These are phyloP conservation scores for Chionis minor DNA, from an alignment of 2,113 vertebrate genomes.

Conservation along the genomic window DNA sequence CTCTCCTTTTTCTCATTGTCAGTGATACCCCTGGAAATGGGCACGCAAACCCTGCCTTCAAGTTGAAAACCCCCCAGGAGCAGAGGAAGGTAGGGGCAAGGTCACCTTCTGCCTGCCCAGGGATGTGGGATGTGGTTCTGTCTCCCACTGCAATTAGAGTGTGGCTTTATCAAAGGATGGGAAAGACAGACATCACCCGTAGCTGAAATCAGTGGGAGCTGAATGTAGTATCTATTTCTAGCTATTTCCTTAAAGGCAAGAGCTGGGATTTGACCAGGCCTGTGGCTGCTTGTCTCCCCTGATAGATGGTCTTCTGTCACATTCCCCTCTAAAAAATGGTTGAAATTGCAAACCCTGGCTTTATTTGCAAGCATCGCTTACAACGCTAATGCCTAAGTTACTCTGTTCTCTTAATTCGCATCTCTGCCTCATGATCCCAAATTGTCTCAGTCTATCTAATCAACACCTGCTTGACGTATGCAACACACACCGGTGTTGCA, in stretches of 20 bases:
- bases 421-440: not conserved
- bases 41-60: slow-evolving; percentile 88
- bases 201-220: not conserved
- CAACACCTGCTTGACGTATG: rapidly evolving
- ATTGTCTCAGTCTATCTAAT: not conserved
- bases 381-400: not conserved
- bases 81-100: slow-evolving; percentile 78
- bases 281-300: not conserved
- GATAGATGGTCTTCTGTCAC: not conserved
- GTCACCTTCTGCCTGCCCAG: not conserved
- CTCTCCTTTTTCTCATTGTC: not conserved
- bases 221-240: not conserved
- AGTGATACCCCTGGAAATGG: slow-evolving; percentile 73
- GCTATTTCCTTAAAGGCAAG: not conserved
- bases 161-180: not conserved
- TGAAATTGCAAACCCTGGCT: not conserved
- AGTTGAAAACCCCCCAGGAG: slow-evolving; percentile 80
- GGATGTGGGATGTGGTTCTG: not conserved
- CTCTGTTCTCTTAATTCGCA: not conserved
- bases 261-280: not conserved
- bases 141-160: not conserved
- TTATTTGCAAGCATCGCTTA: not conserved
- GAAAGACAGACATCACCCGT: not conserved
- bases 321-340: not conserved
- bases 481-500: not conserved